phyloP scores from a whole-genome alignment of 2,888 invertebrate species.

The Drosophila kambysellisi region DNA sequence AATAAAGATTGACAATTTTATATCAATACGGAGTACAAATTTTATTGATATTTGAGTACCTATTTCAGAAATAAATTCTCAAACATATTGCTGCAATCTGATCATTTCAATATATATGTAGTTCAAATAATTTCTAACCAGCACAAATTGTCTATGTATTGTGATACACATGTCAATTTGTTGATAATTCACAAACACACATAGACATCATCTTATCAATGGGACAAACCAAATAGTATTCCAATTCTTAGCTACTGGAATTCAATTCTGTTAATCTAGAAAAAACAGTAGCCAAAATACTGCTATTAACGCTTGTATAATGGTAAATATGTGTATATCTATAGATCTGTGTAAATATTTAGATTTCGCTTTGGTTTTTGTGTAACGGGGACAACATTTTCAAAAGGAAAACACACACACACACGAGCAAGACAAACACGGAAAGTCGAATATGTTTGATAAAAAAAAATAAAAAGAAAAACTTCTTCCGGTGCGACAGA shows the following conservation, averaged over 20 bases:
- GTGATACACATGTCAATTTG: conserved; percentile 36
- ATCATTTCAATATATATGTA: conserved; percentile 3
- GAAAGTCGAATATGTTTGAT: conserved; percentile 49
- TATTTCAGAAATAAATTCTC: not conserved
- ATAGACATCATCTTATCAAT: conserved; percentile 41
- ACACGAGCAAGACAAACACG: conserved; percentile 41
- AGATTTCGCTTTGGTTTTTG: conserved; percentile 50
- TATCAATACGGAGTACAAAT: not conserved
- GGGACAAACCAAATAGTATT: conserved; percentile 47
- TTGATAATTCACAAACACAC: conserved; percentile 15
- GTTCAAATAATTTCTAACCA: conserved; percentile 1
- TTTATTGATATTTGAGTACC: not conserved
- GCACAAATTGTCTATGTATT: conserved; percentile 30
- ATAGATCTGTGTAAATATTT: conserved; percentile 70
- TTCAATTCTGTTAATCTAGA: conserved; percentile 61
- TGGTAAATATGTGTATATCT: conserved; percentile 53
- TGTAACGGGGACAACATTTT: conserved; percentile 52
- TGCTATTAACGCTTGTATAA: conserved; percentile 59
- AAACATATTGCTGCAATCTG: not conserved
- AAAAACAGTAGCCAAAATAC: conserved; percentile 71
- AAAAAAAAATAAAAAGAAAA: conserved; percentile 49
- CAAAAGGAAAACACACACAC: conserved; percentile 31
- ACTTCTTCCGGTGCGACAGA: conserved; percentile 66
- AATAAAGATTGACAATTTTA: not conserved
- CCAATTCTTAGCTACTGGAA: conserved; percentile 67